Evolutionary conservation across 1,140 invertebrate species (phyloP).

Genomic region (Drosophila takahashii): DNA sequence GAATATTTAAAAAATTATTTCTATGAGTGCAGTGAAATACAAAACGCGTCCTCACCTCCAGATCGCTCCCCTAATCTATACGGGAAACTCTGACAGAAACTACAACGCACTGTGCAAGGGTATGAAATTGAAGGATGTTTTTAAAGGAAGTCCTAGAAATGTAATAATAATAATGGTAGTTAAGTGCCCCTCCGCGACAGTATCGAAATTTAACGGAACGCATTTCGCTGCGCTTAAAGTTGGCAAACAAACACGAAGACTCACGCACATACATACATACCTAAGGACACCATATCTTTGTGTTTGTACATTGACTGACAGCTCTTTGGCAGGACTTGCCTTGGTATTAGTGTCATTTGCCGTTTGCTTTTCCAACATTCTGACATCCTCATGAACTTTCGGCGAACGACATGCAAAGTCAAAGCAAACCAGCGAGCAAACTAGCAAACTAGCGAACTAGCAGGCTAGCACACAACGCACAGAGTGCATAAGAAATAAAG

Average conservation of each 20-base stretch:
- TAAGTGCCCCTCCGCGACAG: too few relatives aligned
- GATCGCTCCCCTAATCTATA: too few relatives aligned
- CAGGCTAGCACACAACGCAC: conserved; percentile 19
- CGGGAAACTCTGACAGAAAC: too few relatives aligned
- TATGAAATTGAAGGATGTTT: too few relatives aligned
- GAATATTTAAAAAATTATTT: too few relatives aligned
- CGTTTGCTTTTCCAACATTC: conserved; percentile 54
- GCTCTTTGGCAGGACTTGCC: conserved; percentile 54
- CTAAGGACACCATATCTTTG: conserved; percentile 13
- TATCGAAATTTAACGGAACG: background rate
- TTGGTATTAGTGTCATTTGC: conserved; percentile 72
- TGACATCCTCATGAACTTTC: conserved; percentile 65
- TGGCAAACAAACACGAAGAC: conserved; percentile 2
- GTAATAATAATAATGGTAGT: too few relatives aligned
- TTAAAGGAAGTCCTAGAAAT: too few relatives aligned
- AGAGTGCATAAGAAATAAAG: conserved; percentile 37
- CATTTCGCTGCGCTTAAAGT: conserved; percentile 4
- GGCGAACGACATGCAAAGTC: conserved; percentile 38
- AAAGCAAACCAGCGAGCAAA: conserved; percentile 40
- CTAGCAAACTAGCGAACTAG: conserved; percentile 12
- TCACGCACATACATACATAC: background rate
- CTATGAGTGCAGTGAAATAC: too few relatives aligned
- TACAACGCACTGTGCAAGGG: too few relatives aligned
- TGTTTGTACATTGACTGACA: conserved; percentile 58
- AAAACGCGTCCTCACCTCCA: too few relatives aligned